Evolutionary conservation across 2,888 invertebrate species (phyloP), one percentile per base, ranked within the genome.

Genomic region (Molanna angustata): DNA sequence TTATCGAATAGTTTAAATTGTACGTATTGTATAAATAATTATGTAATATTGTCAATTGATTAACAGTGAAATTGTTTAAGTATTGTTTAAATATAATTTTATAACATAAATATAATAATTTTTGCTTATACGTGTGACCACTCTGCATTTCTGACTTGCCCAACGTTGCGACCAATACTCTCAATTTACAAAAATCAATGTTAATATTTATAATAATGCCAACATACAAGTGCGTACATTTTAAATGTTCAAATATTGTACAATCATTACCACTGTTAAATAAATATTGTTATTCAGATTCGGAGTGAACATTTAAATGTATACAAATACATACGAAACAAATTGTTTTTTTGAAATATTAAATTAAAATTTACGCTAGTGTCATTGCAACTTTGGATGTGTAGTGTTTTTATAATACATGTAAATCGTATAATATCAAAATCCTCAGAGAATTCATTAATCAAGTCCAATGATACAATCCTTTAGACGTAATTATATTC

Each of bases 241-340:
- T 48, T 56, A 58, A 53, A 58, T 56, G 58, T 58, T 58, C 58
- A 58, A 58, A 58, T 41, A 53, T 51, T 53, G 58, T 58, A 58
- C 58, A 58, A 56, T 56, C 58, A 58, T 56, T 58, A 57, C 31
- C 56, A 37, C 37, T 49, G 44, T 53, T 53, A 27, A 4, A 27
- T n/a, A n/a, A n/a, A n/a, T n/a, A n/a, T n/a, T n/a, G n/a, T 27
- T 27, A 49, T 49, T 49, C 22, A 41, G 45, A 52, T 42, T 35
- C 46, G 41, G 20, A 45, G 9, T 33, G 41, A 41, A 52, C 20
- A 31, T 41, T 20, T 13, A 44, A 16, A 20, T 37, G 46, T 50
- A 48, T 51, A 55, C 55, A 48, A 55, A 54, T 39, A 37, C 50
- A 47, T 50, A 50, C n/a, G n/a, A n/a, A n/a, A n/a, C 51, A 51